Percentiles rank a stretch among this genome's conserved stretches.
Evolutionary conservation across 2,797 vertebrate genomes (phyloP).

Genomic region (Falco concolor): DNA sequence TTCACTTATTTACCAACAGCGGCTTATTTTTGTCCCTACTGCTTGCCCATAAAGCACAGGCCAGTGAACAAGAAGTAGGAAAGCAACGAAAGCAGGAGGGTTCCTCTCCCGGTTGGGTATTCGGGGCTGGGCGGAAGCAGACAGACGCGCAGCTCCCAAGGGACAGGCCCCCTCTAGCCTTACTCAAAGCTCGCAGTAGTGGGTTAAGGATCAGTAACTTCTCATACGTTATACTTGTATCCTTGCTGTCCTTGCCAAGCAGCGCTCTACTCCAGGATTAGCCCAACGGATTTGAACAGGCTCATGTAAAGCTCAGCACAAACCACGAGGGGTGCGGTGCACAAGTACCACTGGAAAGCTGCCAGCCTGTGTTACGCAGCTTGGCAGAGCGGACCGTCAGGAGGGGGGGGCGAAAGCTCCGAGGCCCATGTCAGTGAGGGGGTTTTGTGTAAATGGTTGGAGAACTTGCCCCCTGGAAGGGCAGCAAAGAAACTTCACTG

Average conservation of each 20-base stretch:
- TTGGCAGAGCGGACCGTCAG: background rate
- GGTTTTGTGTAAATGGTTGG: background rate
- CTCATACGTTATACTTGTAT: background rate
- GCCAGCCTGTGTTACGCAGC: background rate
- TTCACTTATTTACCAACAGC: background rate
- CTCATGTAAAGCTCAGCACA: background rate
- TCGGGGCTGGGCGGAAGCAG: background rate
- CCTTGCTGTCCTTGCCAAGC: background rate
- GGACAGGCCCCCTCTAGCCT: background rate
- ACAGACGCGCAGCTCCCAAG: background rate
- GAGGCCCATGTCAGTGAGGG: background rate
- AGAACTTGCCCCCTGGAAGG: background rate
- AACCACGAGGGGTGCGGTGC: background rate
- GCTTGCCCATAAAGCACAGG: background rate
- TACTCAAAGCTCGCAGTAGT: background rate
- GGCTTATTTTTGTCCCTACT: fast-evolving
- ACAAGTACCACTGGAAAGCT: background rate
- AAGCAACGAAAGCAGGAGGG: background rate
- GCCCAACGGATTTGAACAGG: background rate
- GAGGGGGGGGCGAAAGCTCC: background rate
- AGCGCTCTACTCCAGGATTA: background rate
- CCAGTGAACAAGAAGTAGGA: background rate
- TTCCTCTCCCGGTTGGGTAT: background rate
- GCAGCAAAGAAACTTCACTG: background rate
- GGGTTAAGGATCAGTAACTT: background rate